phyloP scores from a whole-genome alignment of 2,113 vertebrate genomes.

The Alexandromys fortis region DNA sequence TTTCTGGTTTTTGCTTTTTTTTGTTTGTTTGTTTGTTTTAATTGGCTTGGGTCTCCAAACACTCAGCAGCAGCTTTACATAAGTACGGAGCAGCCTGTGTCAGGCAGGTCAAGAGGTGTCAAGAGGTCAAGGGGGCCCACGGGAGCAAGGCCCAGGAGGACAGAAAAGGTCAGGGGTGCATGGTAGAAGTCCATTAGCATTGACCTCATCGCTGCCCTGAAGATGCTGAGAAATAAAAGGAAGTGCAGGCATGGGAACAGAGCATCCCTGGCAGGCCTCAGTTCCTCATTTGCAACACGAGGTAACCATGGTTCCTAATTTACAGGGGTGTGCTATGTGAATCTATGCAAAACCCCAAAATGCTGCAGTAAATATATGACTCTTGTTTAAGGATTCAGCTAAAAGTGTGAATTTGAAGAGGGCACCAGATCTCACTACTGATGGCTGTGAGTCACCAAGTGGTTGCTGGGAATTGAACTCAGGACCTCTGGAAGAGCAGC shows the following conservation, averaged over 20 bases:
- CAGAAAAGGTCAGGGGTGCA: background rate
- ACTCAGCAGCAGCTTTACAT: background rate
- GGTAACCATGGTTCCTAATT: background rate
- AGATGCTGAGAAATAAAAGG: background rate
- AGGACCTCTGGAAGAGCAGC: background rate
- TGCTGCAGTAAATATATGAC: background rate
- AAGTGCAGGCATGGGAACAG: fast-evolving
- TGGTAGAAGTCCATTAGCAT: background rate
- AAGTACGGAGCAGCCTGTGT: background rate
- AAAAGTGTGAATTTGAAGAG: background rate
- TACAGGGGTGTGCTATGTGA: background rate
- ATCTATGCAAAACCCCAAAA: background rate
- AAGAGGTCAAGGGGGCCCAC: background rate
- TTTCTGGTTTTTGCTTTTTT: too few species aligned
- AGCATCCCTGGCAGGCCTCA: background rate
- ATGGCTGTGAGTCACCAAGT: background rate
- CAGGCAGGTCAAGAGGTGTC: background rate
- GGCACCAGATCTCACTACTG: background rate
- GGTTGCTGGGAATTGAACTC: background rate
- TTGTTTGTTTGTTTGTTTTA: too few species aligned
- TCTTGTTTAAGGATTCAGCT: background rate
- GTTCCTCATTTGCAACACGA: background rate
- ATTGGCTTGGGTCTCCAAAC: background rate
- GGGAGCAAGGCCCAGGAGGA: background rate
- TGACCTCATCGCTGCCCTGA: fast-evolving